Base-by-base conservation (phyloP, 2,797 vertebrate genomes). In the Crossoptilon crossoptilon region DNA sequence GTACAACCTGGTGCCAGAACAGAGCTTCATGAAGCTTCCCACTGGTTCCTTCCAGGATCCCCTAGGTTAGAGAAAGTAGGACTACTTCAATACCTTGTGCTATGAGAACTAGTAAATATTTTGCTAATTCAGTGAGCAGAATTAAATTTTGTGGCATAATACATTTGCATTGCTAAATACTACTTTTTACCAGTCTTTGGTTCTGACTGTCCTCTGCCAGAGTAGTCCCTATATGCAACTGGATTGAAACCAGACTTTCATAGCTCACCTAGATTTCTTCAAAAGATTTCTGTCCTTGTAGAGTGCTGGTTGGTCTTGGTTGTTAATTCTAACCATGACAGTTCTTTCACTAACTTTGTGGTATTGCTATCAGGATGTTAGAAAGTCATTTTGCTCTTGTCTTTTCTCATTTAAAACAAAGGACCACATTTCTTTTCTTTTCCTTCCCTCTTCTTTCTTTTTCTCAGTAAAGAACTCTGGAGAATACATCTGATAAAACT, bases 401-500 rank as follows among this genome's bases (percentile, higher is more conserved):
- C 37, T 62, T 33, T 27, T 29, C 51, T 53, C 51, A 8, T 66
- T 69, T 87, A 46, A 84, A 64, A 73, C 24, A 35, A 51, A 85
- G 72, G 71, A 64, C 18, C 66, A 43, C 14, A 60, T 69, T 67
- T 75, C 29, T 14, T 5, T 75, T 15, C 16, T 16, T 29, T 51
- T 53, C 18, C 29, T 14, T 24, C 48, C 27, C 51, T 18, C 27
- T 64, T 4, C 72, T 69, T 63, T 75, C 26, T 9, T 5, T 75
- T 73, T 35, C 59, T 79, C 33, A 66, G n/a, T 70, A 83, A 87
- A 91, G 67, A 91, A 72, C 64, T 91, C 69, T 90, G 85, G 76
- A 72, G 79, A 87, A 90, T 79, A 39, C 67, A 31, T n/a, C 88
- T 67, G 60, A 55, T 72, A 71, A 71, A 70, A 68, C 27, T 33